Evolutionary conservation across 1,140 invertebrate species (phyloP).

Genomic region (Penaeus chinensis): DNA sequence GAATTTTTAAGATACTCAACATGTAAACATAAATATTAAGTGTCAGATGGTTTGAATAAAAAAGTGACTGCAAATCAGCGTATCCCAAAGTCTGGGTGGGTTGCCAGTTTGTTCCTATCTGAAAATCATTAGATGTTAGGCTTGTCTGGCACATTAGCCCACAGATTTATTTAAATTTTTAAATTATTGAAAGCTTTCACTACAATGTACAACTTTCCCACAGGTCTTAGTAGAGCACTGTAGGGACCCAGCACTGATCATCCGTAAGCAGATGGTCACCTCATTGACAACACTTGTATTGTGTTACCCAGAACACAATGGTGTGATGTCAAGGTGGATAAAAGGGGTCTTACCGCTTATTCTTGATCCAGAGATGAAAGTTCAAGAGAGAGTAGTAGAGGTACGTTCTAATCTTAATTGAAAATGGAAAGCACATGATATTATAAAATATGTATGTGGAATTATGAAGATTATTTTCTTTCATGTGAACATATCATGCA

Average conservation of each 20-base stretch:
- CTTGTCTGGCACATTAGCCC: no score
- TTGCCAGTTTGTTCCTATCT: no score
- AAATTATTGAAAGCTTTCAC: neutral
- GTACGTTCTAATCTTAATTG: constrained; percentile 64
- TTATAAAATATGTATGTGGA: neutral
- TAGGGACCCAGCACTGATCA: constrained; percentile 72
- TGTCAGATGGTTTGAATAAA: no score
- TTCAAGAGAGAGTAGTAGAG: constrained; percentile 75
- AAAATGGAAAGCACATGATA: neutral
- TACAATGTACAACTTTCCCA: neutral
- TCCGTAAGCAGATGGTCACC: constrained; percentile 73
- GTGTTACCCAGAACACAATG: constrained; percentile 68
- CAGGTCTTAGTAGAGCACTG: constrained; percentile 72
- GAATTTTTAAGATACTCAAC: no score
- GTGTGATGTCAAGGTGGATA: constrained; percentile 71
- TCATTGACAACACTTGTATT: constrained; percentile 72
- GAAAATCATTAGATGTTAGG: no score
- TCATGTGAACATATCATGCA: no score
- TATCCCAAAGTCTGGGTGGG: no score
- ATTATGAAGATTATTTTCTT: no score
- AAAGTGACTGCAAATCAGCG: no score
- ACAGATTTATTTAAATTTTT: neutral
- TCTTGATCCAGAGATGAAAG: constrained; percentile 74
- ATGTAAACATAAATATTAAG: no score
- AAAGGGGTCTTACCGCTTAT: constrained; percentile 73